Evolutionary conservation across 2,797 vertebrate genomes (phyloP).

Genomic region (Muscicapa striata): DNA sequence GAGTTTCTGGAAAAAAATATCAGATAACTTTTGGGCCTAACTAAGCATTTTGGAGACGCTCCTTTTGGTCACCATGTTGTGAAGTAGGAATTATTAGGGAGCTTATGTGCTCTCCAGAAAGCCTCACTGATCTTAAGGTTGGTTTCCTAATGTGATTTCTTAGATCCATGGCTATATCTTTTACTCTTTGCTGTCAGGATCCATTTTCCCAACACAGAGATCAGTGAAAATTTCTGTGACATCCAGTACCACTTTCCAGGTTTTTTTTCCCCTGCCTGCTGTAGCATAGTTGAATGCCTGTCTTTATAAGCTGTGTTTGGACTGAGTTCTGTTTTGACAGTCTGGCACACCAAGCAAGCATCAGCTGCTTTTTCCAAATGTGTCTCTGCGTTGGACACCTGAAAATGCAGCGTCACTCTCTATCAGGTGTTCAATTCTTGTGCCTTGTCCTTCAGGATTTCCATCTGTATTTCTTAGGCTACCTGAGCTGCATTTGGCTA

Average conservation of each 20-base stretch:
- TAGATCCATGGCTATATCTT: not conserved
- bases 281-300: not conserved
- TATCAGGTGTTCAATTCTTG: not conserved
- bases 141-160: not conserved
- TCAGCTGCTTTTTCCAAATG: not conserved
- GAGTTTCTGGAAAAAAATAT: not conserved
- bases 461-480: not conserved
- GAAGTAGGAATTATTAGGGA: not conserved
- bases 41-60: not conserved
- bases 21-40: not conserved
- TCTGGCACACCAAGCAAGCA: not conserved
- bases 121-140: not conserved
- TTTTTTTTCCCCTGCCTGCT: not conserved
- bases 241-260: not conserved
- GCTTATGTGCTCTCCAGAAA: not conserved
- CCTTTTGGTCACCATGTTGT: not conserved
- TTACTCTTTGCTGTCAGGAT: slow-evolving; percentile 11
- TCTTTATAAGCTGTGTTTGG: not conserved
- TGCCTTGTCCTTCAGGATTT: not conserved
- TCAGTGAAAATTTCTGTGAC: not conserved
- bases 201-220: not conserved
- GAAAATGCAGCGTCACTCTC: not conserved
- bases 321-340: not conserved
- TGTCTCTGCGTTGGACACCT: not conserved
- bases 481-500: not conserved